Base-by-base conservation (phyloP, 2,888 invertebrate species). In the Drosophila differens region DNA sequence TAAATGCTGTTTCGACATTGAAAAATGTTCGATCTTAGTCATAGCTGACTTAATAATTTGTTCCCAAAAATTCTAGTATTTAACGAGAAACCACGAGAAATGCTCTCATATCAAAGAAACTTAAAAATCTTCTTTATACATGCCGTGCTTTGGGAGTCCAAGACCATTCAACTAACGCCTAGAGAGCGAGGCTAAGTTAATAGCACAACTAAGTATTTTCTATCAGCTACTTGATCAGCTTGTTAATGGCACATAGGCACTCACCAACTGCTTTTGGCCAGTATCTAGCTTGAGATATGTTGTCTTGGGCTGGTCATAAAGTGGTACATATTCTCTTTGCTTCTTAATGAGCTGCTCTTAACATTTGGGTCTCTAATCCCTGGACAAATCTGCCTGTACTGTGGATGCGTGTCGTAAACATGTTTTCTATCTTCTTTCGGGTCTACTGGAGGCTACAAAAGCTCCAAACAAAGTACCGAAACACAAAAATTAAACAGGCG, bases 401-500 rank as follows among this genome's bases (percentile, higher is more conserved):
- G 59, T 67, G 90, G 72, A 76, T 82, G 70, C 61, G 82, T 77
- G 90, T 89, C 88, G 73, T 85, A 85, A 85, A 85, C 83, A 89
- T 89, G 79, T 82, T 81, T 78, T 82, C 79, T 76, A 79, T 64
- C 69, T 67, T 39, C 59, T 44, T 49, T 37, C 39, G 25, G 19
- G 25, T 44, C 52, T 39, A 57, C n/a, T 62, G 52, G 30, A n/a
- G 55, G 57, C 64, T 41, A 59, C 78, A 49, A 72, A 65, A 57
- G 39, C 49, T 25, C 44, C 57, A 62, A 49, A 62, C 64, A 59
- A 66, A 68, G 77, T 65, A 80, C 70, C 35, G 53, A 81, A 79
- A 89, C 84, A 76, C 85, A 85, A 86, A 88, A 85, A 85, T 85
- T 90, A 85, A 88, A 85, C 78, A 83, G 70, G 71, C 74, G 61